Evolutionary conservation across 1,140 invertebrate species (phyloP), one percentile per base, ranked within the genome.

Genomic region (Hormaphis cornu): DNA sequence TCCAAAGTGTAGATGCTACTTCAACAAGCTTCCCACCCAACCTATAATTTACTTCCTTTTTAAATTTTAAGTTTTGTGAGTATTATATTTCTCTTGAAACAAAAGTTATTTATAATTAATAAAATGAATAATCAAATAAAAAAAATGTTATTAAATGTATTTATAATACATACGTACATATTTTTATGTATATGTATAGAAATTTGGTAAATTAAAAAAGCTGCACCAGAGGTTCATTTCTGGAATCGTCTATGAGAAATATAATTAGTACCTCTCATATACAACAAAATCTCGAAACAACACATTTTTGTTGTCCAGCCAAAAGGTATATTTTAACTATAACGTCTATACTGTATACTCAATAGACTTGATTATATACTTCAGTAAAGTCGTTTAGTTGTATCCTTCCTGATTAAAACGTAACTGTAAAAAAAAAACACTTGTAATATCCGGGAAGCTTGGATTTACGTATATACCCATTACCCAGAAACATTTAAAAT

Each of bases 401-500:
- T 40, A 40, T 40, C 20, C 35, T 58, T 66, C 42, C 28, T 46
- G 5, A 50, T 66, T 35, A 66, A 66, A 26, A 37, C 20, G 24
- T 58, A 56, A 58, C 40, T 10, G 12, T n/a, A n/a, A 24, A 58
- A 40, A 22, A 24, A 40, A 58, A 40, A 40, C 33, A 58, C 20
- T 58, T 40, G 54, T 58, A 58, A 58, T 58, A 58, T 58, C 54
- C 20, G 54, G 33, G 35, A 16, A 56, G 10, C 14, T 12, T 20
- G 12, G 2, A 16, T 37, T 30, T 37, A 56, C 20, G 5, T 24
- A 58, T 7, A 40, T n/a, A 40, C 3, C 35, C 28, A 66, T 24
- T n/a, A 40, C 3, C 35, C 28, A 66, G 14, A 26, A 50, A 66
- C 20, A 16, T 46, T 35, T 66, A 66, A 66, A 66, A 66, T 66